Conservation (phyloP, 2,888 invertebrate genomes). For the Drosophila ustulata region DNA sequence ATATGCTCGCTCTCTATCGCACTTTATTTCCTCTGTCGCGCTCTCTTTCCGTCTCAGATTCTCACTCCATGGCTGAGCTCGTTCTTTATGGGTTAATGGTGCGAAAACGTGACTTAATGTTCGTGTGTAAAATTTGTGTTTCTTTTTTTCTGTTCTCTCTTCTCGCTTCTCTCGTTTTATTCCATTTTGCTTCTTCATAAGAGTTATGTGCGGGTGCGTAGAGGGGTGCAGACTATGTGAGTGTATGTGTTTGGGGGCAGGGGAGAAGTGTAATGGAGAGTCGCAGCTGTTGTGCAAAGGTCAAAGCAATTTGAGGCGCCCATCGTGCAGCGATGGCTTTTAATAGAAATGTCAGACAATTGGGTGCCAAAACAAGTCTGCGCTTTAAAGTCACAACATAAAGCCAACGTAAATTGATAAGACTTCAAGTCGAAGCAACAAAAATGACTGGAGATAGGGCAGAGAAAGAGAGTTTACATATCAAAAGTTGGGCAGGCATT, state of each 20-base stretch:
- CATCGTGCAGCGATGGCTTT: conserved; percentile 62
- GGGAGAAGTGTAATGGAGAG: conserved; percentile 55
- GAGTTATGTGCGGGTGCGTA: conserved; percentile 66
- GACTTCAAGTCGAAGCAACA: background rate
- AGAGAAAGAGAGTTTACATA: background rate
- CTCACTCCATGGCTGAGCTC: conserved; percentile 34
- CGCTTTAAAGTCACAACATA: conserved; percentile 44
- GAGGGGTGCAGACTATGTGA: conserved; percentile 3
- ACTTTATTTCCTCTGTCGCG: conserved; percentile 6
- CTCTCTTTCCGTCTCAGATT: conserved; percentile 20
- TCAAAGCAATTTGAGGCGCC: conserved; percentile 79
- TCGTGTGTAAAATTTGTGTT: conserved; percentile 74
- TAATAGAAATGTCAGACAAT: conserved; percentile 80
- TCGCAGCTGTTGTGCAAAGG: conserved; percentile 78
- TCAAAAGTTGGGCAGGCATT: conserved; percentile 1
- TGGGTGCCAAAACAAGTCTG: conserved; percentile 41
- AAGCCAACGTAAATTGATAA: conserved; percentile 28
- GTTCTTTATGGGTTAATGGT: conserved; percentile 84
- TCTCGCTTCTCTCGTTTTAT: conserved; percentile 30
- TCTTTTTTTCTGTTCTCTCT: conserved; percentile 27
- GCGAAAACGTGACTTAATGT: conserved; percentile 84
- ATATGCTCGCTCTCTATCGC: conserved; percentile 30
- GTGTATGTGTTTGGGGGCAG: background rate
- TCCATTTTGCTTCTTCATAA: conserved; percentile 48
- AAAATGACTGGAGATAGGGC: background rate